A percentile compares a stretch with the other conserved stretches of the same genome.
Evolutionary conservation across 2,113 vertebrate genomes (phyloP).

Genomic region (Cephalopholis sonnerati): DNA sequence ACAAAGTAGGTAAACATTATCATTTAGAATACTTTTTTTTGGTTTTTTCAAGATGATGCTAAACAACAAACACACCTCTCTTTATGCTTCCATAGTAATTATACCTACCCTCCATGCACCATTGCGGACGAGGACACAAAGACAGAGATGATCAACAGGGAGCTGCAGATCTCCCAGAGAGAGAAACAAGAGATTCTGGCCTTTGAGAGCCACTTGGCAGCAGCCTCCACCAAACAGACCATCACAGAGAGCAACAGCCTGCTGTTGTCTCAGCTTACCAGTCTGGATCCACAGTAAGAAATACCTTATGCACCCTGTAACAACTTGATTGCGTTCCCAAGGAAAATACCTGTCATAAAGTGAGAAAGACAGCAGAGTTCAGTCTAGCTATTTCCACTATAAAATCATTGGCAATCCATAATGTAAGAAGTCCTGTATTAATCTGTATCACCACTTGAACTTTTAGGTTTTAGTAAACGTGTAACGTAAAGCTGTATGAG

Average conservation of each 20-base stretch:
- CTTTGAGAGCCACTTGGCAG: slow-evolving; percentile 97
- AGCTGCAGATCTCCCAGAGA: slow-evolving; percentile 95
- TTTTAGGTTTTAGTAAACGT: background rate
- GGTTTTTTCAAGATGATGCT: background rate
- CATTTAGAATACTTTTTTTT: too few species aligned
- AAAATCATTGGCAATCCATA: background rate
- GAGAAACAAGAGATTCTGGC: slow-evolving; percentile 98
- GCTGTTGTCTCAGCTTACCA: slow-evolving; percentile 95
- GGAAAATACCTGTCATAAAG: background rate
- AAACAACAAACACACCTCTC: background rate
- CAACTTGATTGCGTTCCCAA: background rate
- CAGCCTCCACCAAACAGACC: slow-evolving; percentile 97
- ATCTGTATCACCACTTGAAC: background rate
- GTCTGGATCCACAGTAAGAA: slow-evolving; percentile 95
- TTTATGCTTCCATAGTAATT: slow-evolving; percentile 87
- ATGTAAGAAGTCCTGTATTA: background rate
- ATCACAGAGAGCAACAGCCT: slow-evolving; percentile 98
- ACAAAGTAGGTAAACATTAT: slow-evolving; percentile 89
- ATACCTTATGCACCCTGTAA: background rate
- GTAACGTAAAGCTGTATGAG: background rate
- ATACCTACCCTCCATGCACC: slow-evolving; percentile 95
- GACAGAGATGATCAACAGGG: slow-evolving; percentile 94
- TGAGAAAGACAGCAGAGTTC: too few species aligned
- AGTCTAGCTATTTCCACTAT: background rate
- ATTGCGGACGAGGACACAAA: slow-evolving; percentile 96